phyloP scores from a whole-genome alignment of 1,140 invertebrate genomes.

The Zaprionus camerounensis region DNA sequence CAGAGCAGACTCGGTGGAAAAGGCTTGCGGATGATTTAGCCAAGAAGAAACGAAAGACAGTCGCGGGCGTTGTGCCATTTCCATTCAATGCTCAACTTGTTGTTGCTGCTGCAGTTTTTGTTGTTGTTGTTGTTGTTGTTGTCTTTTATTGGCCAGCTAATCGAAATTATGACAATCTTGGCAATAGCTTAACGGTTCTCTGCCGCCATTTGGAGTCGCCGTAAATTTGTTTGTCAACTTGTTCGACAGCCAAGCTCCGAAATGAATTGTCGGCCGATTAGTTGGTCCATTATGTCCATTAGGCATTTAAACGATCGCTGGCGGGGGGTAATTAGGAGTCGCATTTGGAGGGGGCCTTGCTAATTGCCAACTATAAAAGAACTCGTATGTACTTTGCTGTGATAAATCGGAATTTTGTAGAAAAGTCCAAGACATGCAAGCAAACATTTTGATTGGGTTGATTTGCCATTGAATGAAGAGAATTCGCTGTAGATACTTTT shows the following conservation, averaged over 20 bases:
- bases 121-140: slow-evolving; percentile 20
- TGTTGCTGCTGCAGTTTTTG: background rate
- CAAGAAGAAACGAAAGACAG: slow-evolving; percentile 44
- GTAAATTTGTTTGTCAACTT: slow-evolving; percentile 80
- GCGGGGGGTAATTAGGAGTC: slow-evolving; percentile 1
- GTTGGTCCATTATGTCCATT: slow-evolving; percentile 6
- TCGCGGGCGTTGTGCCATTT: slow-evolving; percentile 67
- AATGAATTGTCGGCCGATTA: slow-evolving; percentile 40
- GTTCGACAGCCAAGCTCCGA: slow-evolving; percentile 39
- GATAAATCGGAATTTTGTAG: background rate
- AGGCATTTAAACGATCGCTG: background rate
- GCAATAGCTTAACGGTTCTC: slow-evolving; percentile 66
- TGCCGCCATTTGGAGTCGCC: slow-evolving; percentile 44
- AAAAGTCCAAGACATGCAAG: no score
- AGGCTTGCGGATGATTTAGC: slow-evolving; percentile 31
- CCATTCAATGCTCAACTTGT: slow-evolving; percentile 5
- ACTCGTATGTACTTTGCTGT: background rate
- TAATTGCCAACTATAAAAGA: background rate
- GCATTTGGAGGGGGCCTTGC: background rate
- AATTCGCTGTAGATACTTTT: background rate
- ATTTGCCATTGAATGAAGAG: background rate
- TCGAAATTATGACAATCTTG: slow-evolving; percentile 77
- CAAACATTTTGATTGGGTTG: no score
- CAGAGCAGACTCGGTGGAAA: slow-evolving; percentile 22
- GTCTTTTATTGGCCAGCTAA: slow-evolving; percentile 50